Conservation (phyloP, 2,888 invertebrate species). For the Linnaemya tessellans region DNA sequence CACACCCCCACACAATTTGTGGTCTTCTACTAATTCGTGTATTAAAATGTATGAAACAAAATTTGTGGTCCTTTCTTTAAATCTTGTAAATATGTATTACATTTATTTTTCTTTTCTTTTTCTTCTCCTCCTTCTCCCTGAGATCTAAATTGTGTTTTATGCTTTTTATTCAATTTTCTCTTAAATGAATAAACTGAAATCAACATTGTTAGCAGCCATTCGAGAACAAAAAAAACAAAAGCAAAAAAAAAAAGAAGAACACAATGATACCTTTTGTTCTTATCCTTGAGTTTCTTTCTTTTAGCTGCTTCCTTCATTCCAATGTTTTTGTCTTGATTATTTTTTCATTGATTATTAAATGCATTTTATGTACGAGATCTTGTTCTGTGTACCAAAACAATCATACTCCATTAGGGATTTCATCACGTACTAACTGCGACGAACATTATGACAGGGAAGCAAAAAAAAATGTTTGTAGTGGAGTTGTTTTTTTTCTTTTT, state of each 20-base stretch:
- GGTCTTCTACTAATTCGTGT: slow-evolving; percentile 27
- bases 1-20: slow-evolving; percentile 19
- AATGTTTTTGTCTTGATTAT: slow-evolving; percentile 61
- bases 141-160: slow-evolving; percentile 18
- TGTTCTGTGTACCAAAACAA: slow-evolving; percentile 50
- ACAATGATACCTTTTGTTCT: slow-evolving; percentile 21
- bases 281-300: slow-evolving; percentile 3
- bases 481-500: not conserved
- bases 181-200: slow-evolving; percentile 57
- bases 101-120: not conserved
- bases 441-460: slow-evolving; percentile 6
- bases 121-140: not conserved
- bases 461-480: not conserved
- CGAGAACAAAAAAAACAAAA: not conserved
- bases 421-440: slow-evolving; percentile 55
- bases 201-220: slow-evolving; percentile 46
- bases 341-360: slow-evolving; percentile 71
- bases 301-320: slow-evolving; percentile 13
- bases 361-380: slow-evolving; percentile 40
- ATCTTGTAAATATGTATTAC: not conserved
- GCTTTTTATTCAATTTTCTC: slow-evolving; percentile 44
- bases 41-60: slow-evolving; percentile 37
- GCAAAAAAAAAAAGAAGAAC: too few relatives aligned
- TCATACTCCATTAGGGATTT: slow-evolving; percentile 67
- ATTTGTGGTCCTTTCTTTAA: slow-evolving; percentile 4